phyloP scores from a whole-genome alignment of 92 coral and sea anemone species.

The Parazoanthus atlanticus region DNA sequence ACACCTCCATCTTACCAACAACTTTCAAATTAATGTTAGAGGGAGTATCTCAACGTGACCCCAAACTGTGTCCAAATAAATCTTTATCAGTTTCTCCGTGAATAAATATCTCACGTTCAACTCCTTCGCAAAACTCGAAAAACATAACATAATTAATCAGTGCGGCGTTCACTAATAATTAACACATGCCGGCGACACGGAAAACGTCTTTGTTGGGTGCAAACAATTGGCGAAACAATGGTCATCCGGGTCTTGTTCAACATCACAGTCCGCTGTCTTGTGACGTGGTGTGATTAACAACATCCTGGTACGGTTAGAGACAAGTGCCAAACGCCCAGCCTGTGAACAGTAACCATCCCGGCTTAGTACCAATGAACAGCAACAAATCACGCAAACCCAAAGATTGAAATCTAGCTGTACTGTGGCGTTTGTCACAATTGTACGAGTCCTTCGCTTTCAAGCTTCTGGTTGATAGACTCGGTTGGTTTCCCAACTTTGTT shows the following conservation, averaged over 20 bases:
- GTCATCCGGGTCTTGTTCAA: background rate
- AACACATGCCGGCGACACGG: background rate
- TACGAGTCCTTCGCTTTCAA: constrained; percentile 13
- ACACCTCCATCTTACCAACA: background rate
- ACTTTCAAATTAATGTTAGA: background rate
- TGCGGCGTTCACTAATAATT: background rate
- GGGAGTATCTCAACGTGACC: background rate
- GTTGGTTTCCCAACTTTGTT: constrained; percentile 8
- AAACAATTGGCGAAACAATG: background rate
- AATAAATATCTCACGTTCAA: background rate
- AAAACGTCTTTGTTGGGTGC: background rate
- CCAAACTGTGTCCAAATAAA: background rate
- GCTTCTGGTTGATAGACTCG: constrained; percentile 15
- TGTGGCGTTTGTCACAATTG: background rate
- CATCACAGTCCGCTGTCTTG: background rate
- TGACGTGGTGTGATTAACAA: background rate
- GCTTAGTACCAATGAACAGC: constrained; percentile 25
- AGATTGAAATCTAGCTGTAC: background rate
- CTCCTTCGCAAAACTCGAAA: background rate
- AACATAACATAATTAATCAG: background rate
- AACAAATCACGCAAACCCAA: constrained; percentile 17
- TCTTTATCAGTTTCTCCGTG: background rate
- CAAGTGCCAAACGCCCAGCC: constrained; percentile 17
- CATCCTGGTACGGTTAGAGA: background rate
- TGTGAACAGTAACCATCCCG: constrained; percentile 12